These are phyloP conservation scores for Caerostris extrusa DNA, from an alignment of 1,140 invertebrate genomes.

Conservation along the genomic window DNA sequence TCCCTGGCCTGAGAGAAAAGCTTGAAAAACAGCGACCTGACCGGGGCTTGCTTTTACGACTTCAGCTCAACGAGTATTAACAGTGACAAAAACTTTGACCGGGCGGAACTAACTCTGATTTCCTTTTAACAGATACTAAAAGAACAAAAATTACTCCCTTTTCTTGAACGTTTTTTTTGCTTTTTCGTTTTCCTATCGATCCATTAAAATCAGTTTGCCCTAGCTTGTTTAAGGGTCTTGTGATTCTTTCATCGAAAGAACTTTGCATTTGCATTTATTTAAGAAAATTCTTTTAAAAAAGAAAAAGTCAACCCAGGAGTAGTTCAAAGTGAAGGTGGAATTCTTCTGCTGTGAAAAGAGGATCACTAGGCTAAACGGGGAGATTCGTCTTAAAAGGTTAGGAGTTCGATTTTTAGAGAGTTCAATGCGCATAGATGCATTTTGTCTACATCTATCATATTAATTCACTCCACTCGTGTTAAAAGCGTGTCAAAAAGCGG, in stretches of 20 bases:
- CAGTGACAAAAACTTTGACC: not conserved
- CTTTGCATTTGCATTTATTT: conserved; percentile 4
- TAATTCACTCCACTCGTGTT: not conserved
- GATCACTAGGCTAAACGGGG: not conserved
- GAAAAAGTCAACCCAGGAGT: not conserved
- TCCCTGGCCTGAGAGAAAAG: not conserved
- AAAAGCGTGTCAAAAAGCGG: not conserved
- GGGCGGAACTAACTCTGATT: not conserved
- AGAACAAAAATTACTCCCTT: conserved; percentile 5
- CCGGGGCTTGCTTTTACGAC: not conserved
- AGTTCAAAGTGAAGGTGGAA: not conserved
- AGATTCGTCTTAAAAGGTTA: not conserved
- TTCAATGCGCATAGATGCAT: not conserved
- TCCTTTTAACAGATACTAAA: not conserved
- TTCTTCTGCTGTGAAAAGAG: not conserved
- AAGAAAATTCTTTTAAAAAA: not conserved
- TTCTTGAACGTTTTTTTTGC: too few relatives aligned
- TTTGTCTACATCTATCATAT: conserved; percentile 26
- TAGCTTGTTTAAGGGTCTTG: conserved; percentile 39
- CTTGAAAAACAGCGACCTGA: conserved; percentile 32
- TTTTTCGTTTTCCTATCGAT: not conserved
- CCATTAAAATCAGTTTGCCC: conserved; percentile 53
- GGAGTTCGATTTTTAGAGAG: not conserved
- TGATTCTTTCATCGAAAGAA: not conserved
- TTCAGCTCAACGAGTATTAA: conserved; percentile 1